Base-by-base conservation (phyloP, 2,888 invertebrate genomes). In the Actias luna region DNA sequence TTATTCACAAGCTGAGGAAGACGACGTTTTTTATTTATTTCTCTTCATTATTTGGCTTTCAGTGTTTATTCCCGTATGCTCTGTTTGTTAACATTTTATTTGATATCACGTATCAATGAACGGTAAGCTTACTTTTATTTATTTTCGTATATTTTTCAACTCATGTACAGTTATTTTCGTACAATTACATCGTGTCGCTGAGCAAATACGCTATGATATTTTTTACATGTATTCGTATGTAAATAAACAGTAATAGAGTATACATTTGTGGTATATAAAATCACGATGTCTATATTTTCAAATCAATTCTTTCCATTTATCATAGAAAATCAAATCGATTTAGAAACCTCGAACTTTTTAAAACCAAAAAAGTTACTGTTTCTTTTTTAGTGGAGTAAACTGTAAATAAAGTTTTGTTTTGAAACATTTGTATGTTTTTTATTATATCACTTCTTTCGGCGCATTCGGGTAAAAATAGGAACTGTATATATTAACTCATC, bases 21-120 rank as follows among this genome's bases (percentile, higher is more conserved):
- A 66, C 68, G 65, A 69, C 62, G 72, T 76, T 80, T 78, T 78
- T 72, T 77, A 75, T 81, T 79, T 79, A 80, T 84, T 83, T 81
- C 74, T 75, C 75, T 78, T 77, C 73, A 78, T 80, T 75, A 76
- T 76, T 71, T 63, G 63, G 64, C 27, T 61, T 59, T 63, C 64
- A 64, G 65, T 77, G 70, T 78, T 77, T 78, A 70, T 73, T 69
- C 52, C 66, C 46, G 58, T 31, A 59, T 66, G 69, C 63, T 59
- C 61, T 70, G 69, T 64, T 63, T 63, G 66, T 71, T 73, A 68
- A 71, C 73, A 67, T 75, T 78, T 74, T 72, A 74, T 76, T 76
- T 73, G 69, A 72, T 72, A 70, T 64, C 50, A 63, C 59, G 58
- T 62, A n/a, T n/a, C n/a, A n/a, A n/a, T n/a, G n/a, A n/a, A n/a